These are phyloP conservation scores for Brachyptera risi DNA, from an alignment of 2,888 invertebrate species.

Conservation along the genomic window DNA sequence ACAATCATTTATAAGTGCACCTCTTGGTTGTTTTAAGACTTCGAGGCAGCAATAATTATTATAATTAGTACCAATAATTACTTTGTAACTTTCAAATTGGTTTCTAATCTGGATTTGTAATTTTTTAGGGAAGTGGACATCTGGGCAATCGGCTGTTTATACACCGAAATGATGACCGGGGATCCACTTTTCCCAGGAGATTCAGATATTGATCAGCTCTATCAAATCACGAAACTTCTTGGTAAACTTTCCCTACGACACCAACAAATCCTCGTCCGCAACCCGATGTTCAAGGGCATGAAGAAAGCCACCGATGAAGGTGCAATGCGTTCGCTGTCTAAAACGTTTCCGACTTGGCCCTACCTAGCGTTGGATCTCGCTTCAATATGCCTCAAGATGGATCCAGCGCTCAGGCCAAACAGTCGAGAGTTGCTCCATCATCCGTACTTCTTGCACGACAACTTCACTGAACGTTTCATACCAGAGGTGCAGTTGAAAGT, in stretches of 20 bases:
- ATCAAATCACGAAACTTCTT: slow-evolving; percentile 72
- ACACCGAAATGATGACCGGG: slow-evolving; percentile 81
- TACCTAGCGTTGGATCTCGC: slow-evolving; percentile 51
- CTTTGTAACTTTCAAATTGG: not conserved
- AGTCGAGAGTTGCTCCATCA: slow-evolving; percentile 62
- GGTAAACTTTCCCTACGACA: slow-evolving; percentile 43
- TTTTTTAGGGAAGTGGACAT: slow-evolving; percentile 75
- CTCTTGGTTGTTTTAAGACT: too few species aligned
- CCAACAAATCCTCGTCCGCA: slow-evolving; percentile 47
- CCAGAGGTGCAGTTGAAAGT: slow-evolving; percentile 60
- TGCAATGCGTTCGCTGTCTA: slow-evolving; percentile 40
- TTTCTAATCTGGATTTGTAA: slow-evolving; percentile 11
- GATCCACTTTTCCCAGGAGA: slow-evolving; percentile 86
- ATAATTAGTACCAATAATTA: too few species aligned
- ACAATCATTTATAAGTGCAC: too few species aligned
- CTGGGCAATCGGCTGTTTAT: slow-evolving; percentile 83
- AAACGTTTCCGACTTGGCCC: slow-evolving; percentile 47
- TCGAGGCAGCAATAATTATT: too few species aligned
- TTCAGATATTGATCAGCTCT: slow-evolving; percentile 84
- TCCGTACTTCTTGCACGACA: slow-evolving; percentile 60
- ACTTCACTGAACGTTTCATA: slow-evolving; percentile 63
- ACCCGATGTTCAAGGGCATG: slow-evolving; percentile 46
- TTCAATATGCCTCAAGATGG: slow-evolving; percentile 49
- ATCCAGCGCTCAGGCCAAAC: slow-evolving; percentile 59
- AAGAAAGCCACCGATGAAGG: slow-evolving; percentile 37